These are phyloP conservation scores for Enteromius anoplus DNA, from an alignment of 2,797 vertebrate genomes.

Conservation along the genomic window DNA sequence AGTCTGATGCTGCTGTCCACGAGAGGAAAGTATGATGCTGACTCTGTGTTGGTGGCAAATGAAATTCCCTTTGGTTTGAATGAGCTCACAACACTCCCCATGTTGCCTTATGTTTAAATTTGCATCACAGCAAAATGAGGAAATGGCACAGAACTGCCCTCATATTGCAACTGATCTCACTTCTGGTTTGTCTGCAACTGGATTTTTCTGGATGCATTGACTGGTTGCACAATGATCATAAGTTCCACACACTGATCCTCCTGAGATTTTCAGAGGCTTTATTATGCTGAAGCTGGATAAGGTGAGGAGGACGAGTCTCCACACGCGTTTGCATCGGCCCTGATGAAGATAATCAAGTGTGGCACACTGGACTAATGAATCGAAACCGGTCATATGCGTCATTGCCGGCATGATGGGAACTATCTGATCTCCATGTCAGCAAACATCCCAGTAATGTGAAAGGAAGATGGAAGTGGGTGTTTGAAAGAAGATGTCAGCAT, in stretches of 20 bases:
- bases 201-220: neutral
- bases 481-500: neutral
- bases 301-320: neutral
- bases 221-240: neutral
- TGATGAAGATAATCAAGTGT: neutral
- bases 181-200: conserved; percentile 34
- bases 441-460: conserved; percentile 23
- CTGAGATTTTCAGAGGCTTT: neutral
- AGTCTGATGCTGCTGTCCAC: neutral
- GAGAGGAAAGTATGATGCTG: neutral
- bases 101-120: conserved; percentile 6
- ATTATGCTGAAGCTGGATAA: neutral
- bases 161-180: conserved; percentile 31
- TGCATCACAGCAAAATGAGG: neutral
- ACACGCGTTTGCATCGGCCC: neutral
- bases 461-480: conserved; percentile 31
- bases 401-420: conserved; percentile 20
- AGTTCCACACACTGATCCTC: conserved; percentile 9
- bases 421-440: conserved; percentile 33
- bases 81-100: neutral
- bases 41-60: neutral
- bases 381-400: neutral
- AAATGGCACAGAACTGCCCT: neutral
- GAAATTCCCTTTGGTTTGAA: neutral
- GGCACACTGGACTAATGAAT: neutral